These are phyloP conservation scores for Rhopalosiphum padi DNA, from an alignment of 1,140 invertebrate species.

Conservation along the genomic window DNA sequence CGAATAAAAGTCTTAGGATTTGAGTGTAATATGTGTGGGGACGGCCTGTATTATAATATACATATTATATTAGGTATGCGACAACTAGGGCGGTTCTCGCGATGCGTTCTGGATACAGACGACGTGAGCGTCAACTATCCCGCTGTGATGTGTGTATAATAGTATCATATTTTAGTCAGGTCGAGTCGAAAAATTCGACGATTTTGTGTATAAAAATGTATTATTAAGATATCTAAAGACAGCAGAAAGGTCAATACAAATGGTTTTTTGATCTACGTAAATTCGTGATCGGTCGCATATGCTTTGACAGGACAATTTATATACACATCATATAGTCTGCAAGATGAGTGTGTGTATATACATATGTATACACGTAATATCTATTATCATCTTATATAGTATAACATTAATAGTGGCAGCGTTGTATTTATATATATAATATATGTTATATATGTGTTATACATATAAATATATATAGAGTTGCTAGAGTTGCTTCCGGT, in stretches of 20 bases:
- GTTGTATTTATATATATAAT: too few relatives aligned
- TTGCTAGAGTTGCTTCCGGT: constrained; percentile 12
- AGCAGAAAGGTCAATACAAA: not conserved
- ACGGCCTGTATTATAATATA: too few relatives aligned
- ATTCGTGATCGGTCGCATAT: not conserved
- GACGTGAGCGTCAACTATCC: not conserved
- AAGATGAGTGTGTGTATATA: not conserved
- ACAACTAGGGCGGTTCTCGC: not conserved
- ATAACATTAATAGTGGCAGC: not conserved
- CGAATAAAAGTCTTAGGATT: not conserved
- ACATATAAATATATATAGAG: not conserved
- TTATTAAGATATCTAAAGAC: not conserved
- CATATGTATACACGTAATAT: not conserved
- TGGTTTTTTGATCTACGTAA: not conserved
- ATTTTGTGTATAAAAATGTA: not conserved
- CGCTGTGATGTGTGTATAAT: not conserved
- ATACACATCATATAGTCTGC: not conserved
- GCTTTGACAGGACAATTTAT: not conserved
- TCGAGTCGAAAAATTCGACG: not conserved
- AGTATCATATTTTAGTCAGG: not conserved
- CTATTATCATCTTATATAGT: not conserved
- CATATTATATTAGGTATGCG: not conserved
- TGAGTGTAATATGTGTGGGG: not conserved
- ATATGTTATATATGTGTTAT: too few relatives aligned
- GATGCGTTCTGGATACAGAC: not conserved